Evolutionary conservation across 2,888 invertebrate species (phyloP).

Genomic region (Tachina fera): DNA sequence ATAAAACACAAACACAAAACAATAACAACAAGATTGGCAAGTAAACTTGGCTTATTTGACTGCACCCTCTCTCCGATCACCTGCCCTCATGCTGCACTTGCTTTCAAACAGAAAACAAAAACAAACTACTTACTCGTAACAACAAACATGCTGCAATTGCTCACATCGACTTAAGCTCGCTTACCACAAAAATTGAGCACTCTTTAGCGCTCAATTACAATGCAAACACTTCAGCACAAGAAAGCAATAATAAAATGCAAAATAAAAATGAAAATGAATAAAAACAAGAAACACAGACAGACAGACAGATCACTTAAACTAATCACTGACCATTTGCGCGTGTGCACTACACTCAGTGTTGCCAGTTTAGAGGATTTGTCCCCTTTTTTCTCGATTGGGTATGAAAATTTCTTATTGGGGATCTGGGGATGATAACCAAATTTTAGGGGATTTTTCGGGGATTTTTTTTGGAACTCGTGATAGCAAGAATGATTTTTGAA

Average conservation of each 20-base stretch:
- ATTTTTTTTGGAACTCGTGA: too few relatives aligned
- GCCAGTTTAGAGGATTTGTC: too few relatives aligned
- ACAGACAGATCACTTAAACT: conserved; percentile 55
- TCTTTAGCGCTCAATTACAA: conserved; percentile 57
- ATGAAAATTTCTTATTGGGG: too few relatives aligned
- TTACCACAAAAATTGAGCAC: conserved; percentile 36
- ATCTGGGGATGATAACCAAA: too few relatives aligned
- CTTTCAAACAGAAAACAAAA: conserved; percentile 23
- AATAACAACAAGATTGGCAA: conserved; percentile 63
- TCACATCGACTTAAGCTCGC: conserved; percentile 47
- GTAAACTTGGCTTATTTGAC: conserved; percentile 68
- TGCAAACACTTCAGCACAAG: conserved; percentile 51
- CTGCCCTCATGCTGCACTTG: not conserved
- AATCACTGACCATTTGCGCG: conserved; percentile 66
- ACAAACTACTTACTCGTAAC: conserved; percentile 39
- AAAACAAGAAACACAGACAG: not conserved
- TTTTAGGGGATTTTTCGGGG: too few relatives aligned
- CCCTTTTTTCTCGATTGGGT: too few relatives aligned
- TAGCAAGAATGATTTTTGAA: too few relatives aligned
- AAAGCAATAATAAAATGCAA: conserved; percentile 31
- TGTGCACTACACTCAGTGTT: conserved; percentile 57
- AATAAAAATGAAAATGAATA: not conserved
- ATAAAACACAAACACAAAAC: conserved; percentile 46
- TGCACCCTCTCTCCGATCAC: not conserved
- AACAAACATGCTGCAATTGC: conserved; percentile 58